Evolutionary conservation across 2,888 invertebrate species (phyloP), one percentile per base, ranked within the genome.

Genomic region (Ischnura elegans): DNA sequence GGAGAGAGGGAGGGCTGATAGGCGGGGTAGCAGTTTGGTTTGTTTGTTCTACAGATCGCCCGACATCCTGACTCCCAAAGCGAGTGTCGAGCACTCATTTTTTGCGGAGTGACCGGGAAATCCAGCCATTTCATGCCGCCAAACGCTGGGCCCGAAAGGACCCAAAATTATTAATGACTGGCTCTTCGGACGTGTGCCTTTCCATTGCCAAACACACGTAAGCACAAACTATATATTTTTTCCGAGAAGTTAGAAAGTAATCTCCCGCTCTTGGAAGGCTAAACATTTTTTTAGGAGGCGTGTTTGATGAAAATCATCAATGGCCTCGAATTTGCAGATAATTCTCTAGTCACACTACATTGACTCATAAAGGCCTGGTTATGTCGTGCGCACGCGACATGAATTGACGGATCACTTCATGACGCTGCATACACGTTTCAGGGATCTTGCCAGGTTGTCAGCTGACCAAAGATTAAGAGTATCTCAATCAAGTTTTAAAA

Each of bases 61-160:
- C 16, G 21, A 29, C 76, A 10, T 76, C 66, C 66, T n/a, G n/a
- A 29, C 29, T 29, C 66, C n/a, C 66, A 25, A 21, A 36, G n/a
- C 36, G 36, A 76, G 76, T 8, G 61, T 36, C 29, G 29, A 25
- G 76, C 21, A 36, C n/a, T 76, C 36, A 76, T 76, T 76, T 76
- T 76, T 76, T 76, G 76, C 76, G 76, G 36, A 36, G 76, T 76
- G 76, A 76, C 76, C 76, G 76, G 76, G 36, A 76, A 76, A 76
- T 76, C 76, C 76, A 76, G 76, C 76, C 29, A 16, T 76, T 76
- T 76, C 76, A 76, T 76, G 76, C 76, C 76, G 36, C 76, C 29
- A 13, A 29, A 36, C 76, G 76, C 29, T 36, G 76, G 13, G 36
- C 19, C 25, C 29, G 36, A 76, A 36, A 36, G 25, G 36, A 36